These are phyloP conservation scores for Epizoanthus stellaris DNA, from an alignment of 92 coral and sea anemone genomes.

Conservation along the genomic window DNA sequence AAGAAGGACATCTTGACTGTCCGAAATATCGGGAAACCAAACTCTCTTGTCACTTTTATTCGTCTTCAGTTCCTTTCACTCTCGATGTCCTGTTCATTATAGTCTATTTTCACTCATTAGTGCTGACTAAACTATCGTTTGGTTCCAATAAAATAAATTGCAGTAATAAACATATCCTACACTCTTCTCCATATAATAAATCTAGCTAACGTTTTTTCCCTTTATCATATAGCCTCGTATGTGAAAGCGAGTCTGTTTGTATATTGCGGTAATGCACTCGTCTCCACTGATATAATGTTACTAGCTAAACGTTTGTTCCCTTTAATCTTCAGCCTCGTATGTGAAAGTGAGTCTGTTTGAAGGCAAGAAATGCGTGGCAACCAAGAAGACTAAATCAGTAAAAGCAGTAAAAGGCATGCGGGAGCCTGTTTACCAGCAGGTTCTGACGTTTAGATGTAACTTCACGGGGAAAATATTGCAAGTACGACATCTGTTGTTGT, in stretches of 20 bases:
- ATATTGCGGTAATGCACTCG: too few species aligned
- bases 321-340: not conserved
- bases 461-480: slow-evolving; percentile 8
- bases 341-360: slow-evolving; percentile 3
- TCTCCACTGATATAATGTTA: too few species aligned
- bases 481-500: not conserved
- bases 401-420: not conserved
- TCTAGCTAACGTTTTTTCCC: not conserved
- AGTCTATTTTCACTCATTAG: too few species aligned
- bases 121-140: too few species aligned
- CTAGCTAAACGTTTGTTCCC: not conserved
- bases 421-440: slow-evolving; percentile 5
- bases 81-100: too few species aligned
- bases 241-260: not conserved
- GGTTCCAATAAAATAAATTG: too few species aligned
- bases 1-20: too few species aligned
- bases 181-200: too few species aligned
- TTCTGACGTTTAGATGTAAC: not conserved
- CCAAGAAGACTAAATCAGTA: not conserved
- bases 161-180: too few species aligned
- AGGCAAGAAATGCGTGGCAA: not conserved
- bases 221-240: not conserved
- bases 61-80: too few species aligned
- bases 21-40: too few species aligned
- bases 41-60: too few species aligned